phyloP scores from a whole-genome alignment of 64 coral and sea anemone genomes.

The Montipora foliosa region DNA sequence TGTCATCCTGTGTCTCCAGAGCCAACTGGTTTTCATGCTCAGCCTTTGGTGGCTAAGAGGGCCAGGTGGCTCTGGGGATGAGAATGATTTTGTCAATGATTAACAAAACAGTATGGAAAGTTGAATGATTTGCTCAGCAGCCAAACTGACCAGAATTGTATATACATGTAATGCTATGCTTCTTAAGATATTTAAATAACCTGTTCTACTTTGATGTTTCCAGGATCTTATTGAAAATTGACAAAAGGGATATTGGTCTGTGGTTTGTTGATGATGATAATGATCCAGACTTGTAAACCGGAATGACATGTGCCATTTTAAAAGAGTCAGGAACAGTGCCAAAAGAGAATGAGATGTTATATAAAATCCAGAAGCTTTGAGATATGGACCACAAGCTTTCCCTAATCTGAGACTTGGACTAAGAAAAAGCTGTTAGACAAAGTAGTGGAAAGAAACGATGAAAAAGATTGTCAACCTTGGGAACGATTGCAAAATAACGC shows the following conservation, averaged over 20 bases:
- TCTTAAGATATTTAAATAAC: background rate
- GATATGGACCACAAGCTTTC: constrained; percentile 1
- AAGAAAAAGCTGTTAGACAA: constrained; percentile 6
- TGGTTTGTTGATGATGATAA: constrained; percentile 1
- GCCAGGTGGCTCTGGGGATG: no score
- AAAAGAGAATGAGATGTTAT: constrained; percentile 18
- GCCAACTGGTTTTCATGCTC: no score
- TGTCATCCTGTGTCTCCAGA: no score
- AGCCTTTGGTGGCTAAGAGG: no score
- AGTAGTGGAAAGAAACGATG: background rate
- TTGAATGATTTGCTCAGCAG: background rate
- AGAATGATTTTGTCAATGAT: no score
- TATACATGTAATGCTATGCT: background rate
- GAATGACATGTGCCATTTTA: constrained; percentile 23
- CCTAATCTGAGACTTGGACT: background rate
- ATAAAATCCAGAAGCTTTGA: constrained; percentile 6
- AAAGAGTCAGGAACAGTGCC: constrained; percentile 23
- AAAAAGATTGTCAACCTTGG: background rate
- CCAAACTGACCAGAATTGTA: background rate
- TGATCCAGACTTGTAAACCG: background rate
- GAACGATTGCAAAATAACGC: constrained; percentile 21
- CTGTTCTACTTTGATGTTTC: constrained; percentile 37
- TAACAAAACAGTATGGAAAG: background rate
- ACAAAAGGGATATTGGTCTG: constrained; percentile 16
- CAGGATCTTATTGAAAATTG: constrained; percentile 5